Evolutionary conservation across 2,113 vertebrate species (phyloP).

Genomic region (Caracal caracal): DNA sequence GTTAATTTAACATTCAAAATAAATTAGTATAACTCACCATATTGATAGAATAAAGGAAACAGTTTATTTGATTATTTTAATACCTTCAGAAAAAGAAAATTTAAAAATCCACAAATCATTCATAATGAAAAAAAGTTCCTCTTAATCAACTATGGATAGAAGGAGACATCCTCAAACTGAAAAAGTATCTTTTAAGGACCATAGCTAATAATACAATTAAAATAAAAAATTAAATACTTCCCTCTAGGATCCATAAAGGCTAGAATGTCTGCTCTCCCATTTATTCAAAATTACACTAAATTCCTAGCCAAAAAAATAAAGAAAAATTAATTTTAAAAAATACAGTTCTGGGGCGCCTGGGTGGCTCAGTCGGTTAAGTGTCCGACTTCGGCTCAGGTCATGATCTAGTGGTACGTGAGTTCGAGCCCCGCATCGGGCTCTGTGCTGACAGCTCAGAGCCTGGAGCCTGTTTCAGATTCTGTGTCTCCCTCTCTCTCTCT

Average conservation of each 20-base stretch:
- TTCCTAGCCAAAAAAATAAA: not conserved
- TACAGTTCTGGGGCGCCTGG: no score
- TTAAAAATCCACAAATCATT: not conserved
- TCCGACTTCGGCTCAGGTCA: no score
- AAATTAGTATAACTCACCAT: not conserved
- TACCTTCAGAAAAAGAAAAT: not conserved
- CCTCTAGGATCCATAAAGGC: not conserved
- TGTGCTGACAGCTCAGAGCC: no score
- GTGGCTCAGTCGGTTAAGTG: no score
- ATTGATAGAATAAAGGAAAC: not conserved
- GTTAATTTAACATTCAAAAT: not conserved
- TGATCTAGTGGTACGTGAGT: no score
- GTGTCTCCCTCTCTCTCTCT: no score
- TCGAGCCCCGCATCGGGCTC: rapidly evolving
- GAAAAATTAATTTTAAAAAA: not conserved
- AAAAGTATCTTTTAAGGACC: not conserved
- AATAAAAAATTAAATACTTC: not conserved
- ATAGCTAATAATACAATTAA: not conserved
- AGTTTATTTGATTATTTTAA: not conserved
- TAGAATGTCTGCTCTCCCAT: not conserved
- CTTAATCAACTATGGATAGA: not conserved
- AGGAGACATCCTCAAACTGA: not conserved
- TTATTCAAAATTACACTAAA: not conserved
- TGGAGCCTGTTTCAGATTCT: no score
- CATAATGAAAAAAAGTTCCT: not conserved